Percentiles rank a stretch among this genome's conserved stretches.
phyloP scores from a whole-genome alignment of 2,113 vertebrate genomes.

The Symphodus melops region DNA sequence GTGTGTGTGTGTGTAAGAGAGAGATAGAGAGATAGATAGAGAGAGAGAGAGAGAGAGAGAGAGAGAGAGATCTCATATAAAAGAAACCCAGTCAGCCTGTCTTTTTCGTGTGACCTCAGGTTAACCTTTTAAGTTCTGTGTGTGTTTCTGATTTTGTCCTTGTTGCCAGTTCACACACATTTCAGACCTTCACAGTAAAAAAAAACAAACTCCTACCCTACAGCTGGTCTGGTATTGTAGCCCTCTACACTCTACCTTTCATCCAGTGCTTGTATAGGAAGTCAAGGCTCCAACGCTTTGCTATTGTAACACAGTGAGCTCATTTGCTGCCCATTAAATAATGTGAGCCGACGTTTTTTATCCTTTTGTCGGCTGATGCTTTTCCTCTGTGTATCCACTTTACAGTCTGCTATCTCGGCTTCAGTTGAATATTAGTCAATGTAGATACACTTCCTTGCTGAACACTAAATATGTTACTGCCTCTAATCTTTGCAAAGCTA shows the following conservation, averaged over 20 bases:
- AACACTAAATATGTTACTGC: no score
- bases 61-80: no score
- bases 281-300: slow-evolving; percentile 30
- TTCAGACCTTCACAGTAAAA: slow-evolving; percentile 11
- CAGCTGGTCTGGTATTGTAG: slow-evolving; percentile 3
- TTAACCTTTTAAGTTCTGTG: slow-evolving; percentile 41
- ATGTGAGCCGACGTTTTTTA: slow-evolving; percentile 42
- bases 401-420: slow-evolving; percentile 4
- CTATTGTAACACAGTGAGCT: slow-evolving; percentile 41
- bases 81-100: slow-evolving; percentile 27
- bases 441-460: not conserved
- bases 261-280: slow-evolving; percentile 53
- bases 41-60: no score
- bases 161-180: slow-evolving; percentile 30
- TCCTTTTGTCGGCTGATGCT: slow-evolving; percentile 25
- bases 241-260: slow-evolving; percentile 36
- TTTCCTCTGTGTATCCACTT: slow-evolving; percentile 1
- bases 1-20: no score
- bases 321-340: slow-evolving; percentile 35
- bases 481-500: not conserved
- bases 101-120: slow-evolving; percentile 53
- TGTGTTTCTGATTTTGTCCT: slow-evolving; percentile 25
- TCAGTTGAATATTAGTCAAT: not conserved
- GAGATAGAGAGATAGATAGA: no score
- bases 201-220: not conserved